phyloP scores from a whole-genome alignment of 2,888 invertebrate genomes.

The Noctua comes region DNA sequence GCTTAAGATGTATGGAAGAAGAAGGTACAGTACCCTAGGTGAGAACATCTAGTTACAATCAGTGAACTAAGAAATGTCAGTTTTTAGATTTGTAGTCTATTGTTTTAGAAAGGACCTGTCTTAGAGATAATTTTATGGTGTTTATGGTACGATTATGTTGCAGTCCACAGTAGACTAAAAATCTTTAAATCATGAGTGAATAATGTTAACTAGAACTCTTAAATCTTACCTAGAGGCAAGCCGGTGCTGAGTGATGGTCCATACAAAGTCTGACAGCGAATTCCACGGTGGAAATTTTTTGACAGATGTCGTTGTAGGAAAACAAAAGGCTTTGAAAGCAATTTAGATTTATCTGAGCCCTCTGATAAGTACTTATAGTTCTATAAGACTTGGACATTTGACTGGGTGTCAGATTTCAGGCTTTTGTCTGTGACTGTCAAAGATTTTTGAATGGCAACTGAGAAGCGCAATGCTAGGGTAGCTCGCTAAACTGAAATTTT shows the following conservation, averaged over 20 bases:
- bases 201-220: not conserved
- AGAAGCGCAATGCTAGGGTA: too few relatives aligned
- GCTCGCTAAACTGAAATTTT: too few relatives aligned
- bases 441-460: too few relatives aligned
- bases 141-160: not conserved
- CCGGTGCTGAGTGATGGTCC: not conserved
- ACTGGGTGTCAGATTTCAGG: not conserved
- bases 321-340: not conserved
- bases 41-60: slow-evolving; percentile 19
- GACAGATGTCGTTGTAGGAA: not conserved
- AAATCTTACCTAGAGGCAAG: not conserved
- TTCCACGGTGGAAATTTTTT: not conserved
- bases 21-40: too few relatives aligned
- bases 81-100: slow-evolving; percentile 10
- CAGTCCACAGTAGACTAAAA: not conserved
- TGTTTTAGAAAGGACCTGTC: slow-evolving; percentile 5
- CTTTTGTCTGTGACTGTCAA: not conserved
- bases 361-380: not conserved
- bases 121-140: not conserved
- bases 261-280: not conserved
- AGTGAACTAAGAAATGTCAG: slow-evolving; percentile 23
- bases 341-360: not conserved
- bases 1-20: not conserved
- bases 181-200: not conserved
- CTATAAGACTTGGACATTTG: not conserved